phyloP scores from a whole-genome alignment of 2,797 vertebrate species.

The Gallinago stenura region DNA sequence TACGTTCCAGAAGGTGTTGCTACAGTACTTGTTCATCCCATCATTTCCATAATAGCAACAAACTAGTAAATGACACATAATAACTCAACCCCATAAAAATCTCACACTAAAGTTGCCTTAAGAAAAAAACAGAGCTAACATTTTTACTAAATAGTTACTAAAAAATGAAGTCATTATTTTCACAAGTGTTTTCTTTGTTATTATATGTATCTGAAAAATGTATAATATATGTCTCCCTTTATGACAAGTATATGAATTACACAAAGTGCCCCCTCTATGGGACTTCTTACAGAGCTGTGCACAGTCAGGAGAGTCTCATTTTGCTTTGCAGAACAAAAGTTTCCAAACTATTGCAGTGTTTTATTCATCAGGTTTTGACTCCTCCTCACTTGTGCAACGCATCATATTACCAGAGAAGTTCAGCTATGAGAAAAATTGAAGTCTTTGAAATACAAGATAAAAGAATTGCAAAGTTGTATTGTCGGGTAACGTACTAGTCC shows the following conservation, averaged over 20 bases:
- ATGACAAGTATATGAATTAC: neutral
- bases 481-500: rapidly evolving
- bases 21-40: neutral
- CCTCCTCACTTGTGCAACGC: neutral
- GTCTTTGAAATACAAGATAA: rapidly evolving
- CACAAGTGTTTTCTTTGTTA: neutral
- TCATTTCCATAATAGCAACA: neutral
- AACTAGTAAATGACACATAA: neutral
- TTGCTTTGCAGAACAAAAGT: neutral
- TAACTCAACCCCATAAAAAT: neutral
- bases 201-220: neutral
- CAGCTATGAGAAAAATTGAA: neutral
- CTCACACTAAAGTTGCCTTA: neutral
- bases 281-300: constrained; percentile 30
- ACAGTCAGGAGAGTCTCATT: neutral
- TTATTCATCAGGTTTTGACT: neutral
- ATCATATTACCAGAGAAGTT: neutral
- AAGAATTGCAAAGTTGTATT: neutral
- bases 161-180: neutral
- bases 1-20: neutral
- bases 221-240: neutral
- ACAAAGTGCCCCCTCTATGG: constrained; percentile 74
- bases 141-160: neutral
- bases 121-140: neutral
- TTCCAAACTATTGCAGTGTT: neutral